Evolutionary conservation across 2,113 vertebrate species (phyloP), one percentile per base, ranked within the genome.

Genomic region (Pterocles orientalis): DNA sequence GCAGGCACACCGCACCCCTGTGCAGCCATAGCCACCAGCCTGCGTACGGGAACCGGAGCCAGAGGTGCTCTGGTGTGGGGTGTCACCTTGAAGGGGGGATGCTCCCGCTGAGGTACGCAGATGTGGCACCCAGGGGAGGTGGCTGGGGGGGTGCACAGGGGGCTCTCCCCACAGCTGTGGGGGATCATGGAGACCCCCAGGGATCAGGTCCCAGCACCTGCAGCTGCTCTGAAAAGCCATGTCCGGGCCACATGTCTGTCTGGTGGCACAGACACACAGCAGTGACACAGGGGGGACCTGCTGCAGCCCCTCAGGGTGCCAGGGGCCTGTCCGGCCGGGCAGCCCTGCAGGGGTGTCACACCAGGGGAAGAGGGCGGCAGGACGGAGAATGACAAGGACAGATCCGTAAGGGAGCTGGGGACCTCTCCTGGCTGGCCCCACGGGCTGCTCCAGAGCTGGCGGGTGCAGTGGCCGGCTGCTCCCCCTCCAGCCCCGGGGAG

Each of bases 201-300:
- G 10, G 9, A 23, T 48, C 3, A 8, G 12, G 11, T 18, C 36
- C 18, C 33, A 15, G 34, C 64, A 64, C 12, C 56, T 41, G 14
- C 41, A 34, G 11, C 8, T 54, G 43, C n/a, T 77, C 33, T 23
- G 15, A 48, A 54, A 64, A 60, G 33, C 28, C 47, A 23, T 3
- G 2, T 17, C 14, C 3, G 2, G n/a, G 65, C 17, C 14, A 6
- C 0, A 3, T 0, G 2, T 9, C 18, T 0, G 0, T 9, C 33
- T 8, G 20, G 53, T 48, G 41, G 36, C 39, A 58, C n/a, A 29
- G n/a, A n/a, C 4, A 19, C 31, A 16, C 0, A 1, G 48, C 45
- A 16, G 83, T 21, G 51, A 31, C 80, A 43, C 1, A 0, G 2
- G 10, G 3, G 20, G n/a, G 5, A 14, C 9, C 39, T 6, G 19